Percentiles rank a stretch among this genome's conserved stretches.
Conservation (phyloP, 2,888 invertebrate genomes). For the Diachrysia chrysitis region DNA sequence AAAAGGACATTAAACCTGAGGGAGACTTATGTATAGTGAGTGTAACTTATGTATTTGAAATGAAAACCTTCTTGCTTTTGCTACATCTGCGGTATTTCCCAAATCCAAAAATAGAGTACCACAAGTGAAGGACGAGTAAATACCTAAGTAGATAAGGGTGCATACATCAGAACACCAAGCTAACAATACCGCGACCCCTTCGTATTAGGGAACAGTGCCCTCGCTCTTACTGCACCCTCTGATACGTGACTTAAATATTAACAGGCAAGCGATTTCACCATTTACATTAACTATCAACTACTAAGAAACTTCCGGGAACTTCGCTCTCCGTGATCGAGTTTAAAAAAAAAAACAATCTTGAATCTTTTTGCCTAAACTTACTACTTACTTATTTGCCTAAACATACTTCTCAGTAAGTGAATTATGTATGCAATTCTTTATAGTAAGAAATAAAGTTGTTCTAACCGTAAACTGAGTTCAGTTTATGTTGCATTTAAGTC, state of each 20-base stretch:
- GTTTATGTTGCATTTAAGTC: neutral
- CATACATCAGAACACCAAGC: neutral
- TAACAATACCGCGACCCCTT: neutral
- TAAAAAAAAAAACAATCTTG: no score
- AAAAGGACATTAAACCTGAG: no score
- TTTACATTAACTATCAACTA: no score
- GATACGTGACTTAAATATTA: constrained; percentile 15
- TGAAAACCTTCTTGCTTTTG: neutral
- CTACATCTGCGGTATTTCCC: neutral
- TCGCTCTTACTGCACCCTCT: neutral
- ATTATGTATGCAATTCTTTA: no score
- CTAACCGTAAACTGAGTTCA: neutral
- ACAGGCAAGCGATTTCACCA: neutral
- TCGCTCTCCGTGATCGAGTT: no score
- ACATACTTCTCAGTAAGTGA: no score
- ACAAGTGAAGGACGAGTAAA: constrained; percentile 9
- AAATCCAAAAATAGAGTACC: neutral
- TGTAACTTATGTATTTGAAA: neutral
- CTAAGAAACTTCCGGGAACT: no score
- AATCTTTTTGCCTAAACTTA: no score
- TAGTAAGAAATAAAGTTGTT: no score
- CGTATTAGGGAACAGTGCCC: constrained; percentile 8
- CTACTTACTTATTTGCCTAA: no score
- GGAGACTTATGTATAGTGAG: neutral
- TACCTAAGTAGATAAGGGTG: neutral